These are phyloP conservation scores for Formica exsecta DNA, from an alignment of 1,140 invertebrate species.

Conservation along the genomic window DNA sequence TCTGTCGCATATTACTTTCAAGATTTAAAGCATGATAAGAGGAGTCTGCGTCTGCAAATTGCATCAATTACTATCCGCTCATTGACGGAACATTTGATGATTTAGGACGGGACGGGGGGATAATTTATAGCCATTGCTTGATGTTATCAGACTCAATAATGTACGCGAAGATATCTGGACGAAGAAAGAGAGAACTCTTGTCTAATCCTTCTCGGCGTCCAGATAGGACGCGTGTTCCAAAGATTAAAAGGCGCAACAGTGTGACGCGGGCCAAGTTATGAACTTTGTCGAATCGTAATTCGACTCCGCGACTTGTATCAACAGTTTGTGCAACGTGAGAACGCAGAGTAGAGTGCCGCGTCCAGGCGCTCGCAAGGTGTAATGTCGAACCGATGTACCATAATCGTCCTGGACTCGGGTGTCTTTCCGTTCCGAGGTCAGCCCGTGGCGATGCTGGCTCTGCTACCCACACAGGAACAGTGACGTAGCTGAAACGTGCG, in stretches of 20 bases:
- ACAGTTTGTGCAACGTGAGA: slow-evolving; percentile 53
- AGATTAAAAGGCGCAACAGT: neutral
- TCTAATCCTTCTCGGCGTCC: neutral
- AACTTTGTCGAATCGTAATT: slow-evolving; percentile 40
- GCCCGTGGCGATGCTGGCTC: neutral
- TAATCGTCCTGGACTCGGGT: slow-evolving; percentile 52
- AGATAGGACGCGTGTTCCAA: slow-evolving; percentile 16
- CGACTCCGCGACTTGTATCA: slow-evolving; percentile 41
- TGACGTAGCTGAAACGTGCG: slow-evolving; percentile 48
- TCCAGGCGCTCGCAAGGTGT: slow-evolving; percentile 55
- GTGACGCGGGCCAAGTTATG: neutral
- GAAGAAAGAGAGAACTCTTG: neutral
- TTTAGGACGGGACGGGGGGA: neutral
- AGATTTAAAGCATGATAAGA: neutral
- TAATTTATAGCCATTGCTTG: neutral
- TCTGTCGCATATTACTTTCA: neutral
- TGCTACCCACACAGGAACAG: slow-evolving; percentile 40
- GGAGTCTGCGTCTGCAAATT: neutral
- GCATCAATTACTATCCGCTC: neutral
- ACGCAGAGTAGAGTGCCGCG: neutral
- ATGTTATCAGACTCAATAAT: neutral
- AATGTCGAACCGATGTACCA: slow-evolving; percentile 57
- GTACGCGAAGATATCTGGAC: slow-evolving; percentile 10
- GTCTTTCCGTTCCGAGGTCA: slow-evolving; percentile 55
- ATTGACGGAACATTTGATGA: slow-evolving; percentile 14